phyloP scores from a whole-genome alignment of 1,140 invertebrate species.

The Colletes gigas region DNA sequence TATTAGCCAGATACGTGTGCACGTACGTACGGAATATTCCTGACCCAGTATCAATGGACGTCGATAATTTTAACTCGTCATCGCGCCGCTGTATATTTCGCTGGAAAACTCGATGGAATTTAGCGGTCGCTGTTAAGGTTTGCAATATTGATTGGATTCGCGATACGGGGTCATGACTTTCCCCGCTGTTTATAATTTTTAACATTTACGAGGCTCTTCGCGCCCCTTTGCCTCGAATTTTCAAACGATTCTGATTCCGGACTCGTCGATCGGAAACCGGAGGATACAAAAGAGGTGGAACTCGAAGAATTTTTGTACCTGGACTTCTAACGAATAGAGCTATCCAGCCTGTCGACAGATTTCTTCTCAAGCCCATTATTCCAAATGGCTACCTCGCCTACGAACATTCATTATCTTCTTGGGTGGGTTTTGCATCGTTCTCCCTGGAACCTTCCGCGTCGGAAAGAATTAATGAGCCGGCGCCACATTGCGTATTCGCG shows the following conservation, averaged over 20 bases:
- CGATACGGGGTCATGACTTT: too few relatives aligned
- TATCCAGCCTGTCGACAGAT: not conserved
- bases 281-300: too few relatives aligned
- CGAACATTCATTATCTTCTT: slow-evolving; percentile 17
- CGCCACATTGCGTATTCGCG: not conserved
- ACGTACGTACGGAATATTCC: not conserved
- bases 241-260: too few relatives aligned
- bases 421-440: not conserved
- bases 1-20: not conserved
- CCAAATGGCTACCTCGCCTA: not conserved
- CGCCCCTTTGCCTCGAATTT: too few relatives aligned
- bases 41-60: slow-evolving; percentile 30
- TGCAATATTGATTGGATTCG: not conserved
- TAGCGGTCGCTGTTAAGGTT: not conserved
- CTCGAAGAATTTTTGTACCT: not conserved
- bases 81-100: not conserved
- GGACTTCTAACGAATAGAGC: too few relatives aligned
- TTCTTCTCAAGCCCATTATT: not conserved
- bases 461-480: slow-evolving; percentile 13
- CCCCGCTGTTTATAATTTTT: too few relatives aligned
- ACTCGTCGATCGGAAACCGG: too few relatives aligned
- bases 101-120: not conserved
- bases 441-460: not conserved
- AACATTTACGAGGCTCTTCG: too few relatives aligned
- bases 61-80: slow-evolving; percentile 18